Base-by-base conservation (phyloP, 2,888 invertebrate genomes). In the Agrochola litura region DNA sequence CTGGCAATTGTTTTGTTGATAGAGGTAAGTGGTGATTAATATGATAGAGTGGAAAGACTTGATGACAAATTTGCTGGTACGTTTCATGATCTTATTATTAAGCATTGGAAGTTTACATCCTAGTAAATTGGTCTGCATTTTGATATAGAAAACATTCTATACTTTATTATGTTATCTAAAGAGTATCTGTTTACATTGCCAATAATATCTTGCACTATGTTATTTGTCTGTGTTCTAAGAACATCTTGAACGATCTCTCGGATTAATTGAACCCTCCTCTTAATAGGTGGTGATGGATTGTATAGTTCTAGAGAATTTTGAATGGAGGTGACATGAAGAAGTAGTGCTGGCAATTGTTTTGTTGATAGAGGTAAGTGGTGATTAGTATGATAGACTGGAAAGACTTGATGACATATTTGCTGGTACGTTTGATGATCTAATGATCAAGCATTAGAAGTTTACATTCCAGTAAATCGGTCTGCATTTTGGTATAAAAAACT, bases 141-240 rank as follows among this genome's bases (percentile, higher is more conserved):
- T 6, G 30, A 10, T 54, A 3, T 22, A 22, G 6, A 22, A 22
- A 9, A 22, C 8, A 9, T 22, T 54, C 9, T 54, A 54, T 9
- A 9, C 54, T 0, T 22, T 22, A 54, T 54, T 9, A 22, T 54
- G 54, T 54, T 54, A 19, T 52, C 52, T 52, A 52, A 16, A 52
- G 52, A n/a, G n/a, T n/a, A 64, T 85, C 69, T 73, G 68, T 86
- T 84, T 77, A 60, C 22, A 76, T 65, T 72, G 69, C 70, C 76
- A 65, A 84, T 76, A 67, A 72, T 60, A 69, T 74, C 46, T 85
- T 41, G n/a, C 52, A 46, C 37, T 14, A 3, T 61, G 49, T 64
- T 73, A 56, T 73, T 52, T 58, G 60, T 58, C 22, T 43, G 46
- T 25, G 14, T 83, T 81, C 81, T 41, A 4, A 54, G 76, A 83